Evolutionary conservation across 2,888 invertebrate genomes (phyloP).

Genomic region (Ariolimax columbianus): DNA sequence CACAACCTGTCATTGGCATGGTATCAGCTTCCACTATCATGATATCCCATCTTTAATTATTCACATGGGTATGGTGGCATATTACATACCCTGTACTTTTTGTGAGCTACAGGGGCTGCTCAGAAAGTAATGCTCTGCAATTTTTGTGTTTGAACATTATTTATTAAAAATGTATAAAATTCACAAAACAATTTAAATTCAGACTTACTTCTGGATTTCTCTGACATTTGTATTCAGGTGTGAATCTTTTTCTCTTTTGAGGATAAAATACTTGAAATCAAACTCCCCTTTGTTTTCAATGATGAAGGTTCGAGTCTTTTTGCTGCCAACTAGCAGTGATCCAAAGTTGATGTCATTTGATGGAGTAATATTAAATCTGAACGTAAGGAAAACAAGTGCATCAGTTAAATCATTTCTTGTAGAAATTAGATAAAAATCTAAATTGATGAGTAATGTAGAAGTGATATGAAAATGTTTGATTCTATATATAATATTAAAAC

Average conservation of each 20-base stretch:
- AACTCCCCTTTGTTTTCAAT: slow-evolving; percentile 79
- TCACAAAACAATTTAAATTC: background rate
- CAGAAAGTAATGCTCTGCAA: no score
- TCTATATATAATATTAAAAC: background rate
- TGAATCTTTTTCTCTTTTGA: slow-evolving; percentile 72
- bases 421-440: no score
- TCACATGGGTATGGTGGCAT: no score
- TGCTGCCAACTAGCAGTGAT: slow-evolving; percentile 76
- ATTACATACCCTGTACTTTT: no score
- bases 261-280: slow-evolving; percentile 78
- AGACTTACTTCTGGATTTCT: slow-evolving; percentile 67
- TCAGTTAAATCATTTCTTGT: background rate
- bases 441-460: no score
- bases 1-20: no score
- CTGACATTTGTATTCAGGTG: slow-evolving; percentile 40
- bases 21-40: no score
- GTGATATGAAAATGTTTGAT: background rate
- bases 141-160: no score
- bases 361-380: slow-evolving; percentile 77
- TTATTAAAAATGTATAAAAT: no score
- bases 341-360: slow-evolving; percentile 79
- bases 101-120: no score
- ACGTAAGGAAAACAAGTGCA: slow-evolving; percentile 33
- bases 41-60: no score
- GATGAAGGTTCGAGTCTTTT: slow-evolving; percentile 76